Evolutionary conservation across 2,113 vertebrate genomes (phyloP), one percentile per base, ranked within the genome.

Genomic region (Cynoglossus semilaevis): DNA sequence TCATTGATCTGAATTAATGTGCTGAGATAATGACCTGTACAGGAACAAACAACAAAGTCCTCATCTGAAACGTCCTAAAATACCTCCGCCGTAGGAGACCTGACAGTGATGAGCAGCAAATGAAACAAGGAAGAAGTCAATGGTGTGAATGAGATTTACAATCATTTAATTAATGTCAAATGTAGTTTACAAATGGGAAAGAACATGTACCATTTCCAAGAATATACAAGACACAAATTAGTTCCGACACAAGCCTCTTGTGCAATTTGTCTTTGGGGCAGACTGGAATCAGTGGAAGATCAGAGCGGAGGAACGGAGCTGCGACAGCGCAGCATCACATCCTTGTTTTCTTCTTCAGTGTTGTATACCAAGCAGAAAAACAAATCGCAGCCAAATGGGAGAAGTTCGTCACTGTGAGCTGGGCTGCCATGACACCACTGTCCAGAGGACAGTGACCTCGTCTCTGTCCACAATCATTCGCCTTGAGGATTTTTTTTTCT

Each of bases 141-240:
- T 13, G 40, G 14, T 48, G 8, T 19, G 70, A 48, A 19, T 82
- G 53, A 77, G 89, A 90, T 92, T 92, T 94, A 92, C 87, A 92
- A 80, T 91, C 88, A 91, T 95, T 95, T 95, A 96, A 95, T 96
- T 92, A 90, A 94, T 93, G 93, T 93, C 92, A 94, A 94, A 94
- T 92, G 91, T 93, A 93, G 90, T 94, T 95, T 96, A 95, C 94
- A 96, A 96, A 96, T 89, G 92, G 92, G 90, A 92, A 93, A 89
- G 91, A 29, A 94, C 94, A 94, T 88, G 92, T 93, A 93, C 92
- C 93, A 94, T 93, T 94, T 86, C 90, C 92, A 94, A 94, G 90
- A 93, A 93, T 93, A 92, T 94, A 95, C 93, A 96, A 69, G 91
- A 95, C 91, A 95, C 93, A 94, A 90, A 91, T 92, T 91, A 89